Evolutionary conservation across 2,113 vertebrate genomes (phyloP).

Genomic region (Tenebrosternarchus preto): DNA sequence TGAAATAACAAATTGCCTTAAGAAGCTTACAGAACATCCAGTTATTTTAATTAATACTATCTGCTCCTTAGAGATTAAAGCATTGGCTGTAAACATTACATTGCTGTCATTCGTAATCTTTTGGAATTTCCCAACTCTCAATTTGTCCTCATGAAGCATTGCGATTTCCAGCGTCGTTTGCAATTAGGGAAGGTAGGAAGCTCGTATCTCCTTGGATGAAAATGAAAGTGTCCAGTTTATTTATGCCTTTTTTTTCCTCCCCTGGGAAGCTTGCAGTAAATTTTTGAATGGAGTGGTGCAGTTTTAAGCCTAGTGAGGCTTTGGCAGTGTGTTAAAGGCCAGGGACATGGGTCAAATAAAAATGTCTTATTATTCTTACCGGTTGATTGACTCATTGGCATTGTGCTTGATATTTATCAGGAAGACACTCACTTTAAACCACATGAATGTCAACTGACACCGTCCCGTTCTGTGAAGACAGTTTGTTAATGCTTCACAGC

Average conservation of each 20-base stretch:
- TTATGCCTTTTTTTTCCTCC: background rate
- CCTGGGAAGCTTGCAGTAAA: background rate
- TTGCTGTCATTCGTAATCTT: conserved; percentile 65
- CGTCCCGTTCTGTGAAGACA: conserved; percentile 8
- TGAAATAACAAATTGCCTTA: conserved; percentile 66
- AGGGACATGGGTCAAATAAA: background rate
- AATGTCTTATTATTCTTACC: background rate
- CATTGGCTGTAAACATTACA: conserved; percentile 67
- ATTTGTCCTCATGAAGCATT: conserved; percentile 45
- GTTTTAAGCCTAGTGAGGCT: conserved; percentile 3
- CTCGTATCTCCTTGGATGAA: conserved; percentile 17
- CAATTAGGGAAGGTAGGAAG: conserved; percentile 38
- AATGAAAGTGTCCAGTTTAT: conserved; percentile 12
- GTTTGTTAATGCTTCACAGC: conserved; percentile 45
- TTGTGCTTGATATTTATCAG: background rate
- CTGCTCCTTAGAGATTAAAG: conserved; percentile 68
- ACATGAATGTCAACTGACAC: conserved; percentile 16
- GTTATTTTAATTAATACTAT: conserved; percentile 71
- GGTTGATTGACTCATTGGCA: background rate
- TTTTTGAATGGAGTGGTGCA: background rate
- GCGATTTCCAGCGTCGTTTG: conserved; percentile 21
- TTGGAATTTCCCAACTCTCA: conserved; percentile 49
- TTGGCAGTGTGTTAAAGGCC: conserved; percentile 5
- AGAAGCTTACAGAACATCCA: conserved; percentile 71
- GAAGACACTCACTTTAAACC: conserved; percentile 20